A percentile compares a stretch with the other conserved stretches of the same genome.
These are phyloP conservation scores for Basileuterus tristriatus DNA, from an alignment of 2,797 vertebrate genomes.

Conservation along the genomic window DNA sequence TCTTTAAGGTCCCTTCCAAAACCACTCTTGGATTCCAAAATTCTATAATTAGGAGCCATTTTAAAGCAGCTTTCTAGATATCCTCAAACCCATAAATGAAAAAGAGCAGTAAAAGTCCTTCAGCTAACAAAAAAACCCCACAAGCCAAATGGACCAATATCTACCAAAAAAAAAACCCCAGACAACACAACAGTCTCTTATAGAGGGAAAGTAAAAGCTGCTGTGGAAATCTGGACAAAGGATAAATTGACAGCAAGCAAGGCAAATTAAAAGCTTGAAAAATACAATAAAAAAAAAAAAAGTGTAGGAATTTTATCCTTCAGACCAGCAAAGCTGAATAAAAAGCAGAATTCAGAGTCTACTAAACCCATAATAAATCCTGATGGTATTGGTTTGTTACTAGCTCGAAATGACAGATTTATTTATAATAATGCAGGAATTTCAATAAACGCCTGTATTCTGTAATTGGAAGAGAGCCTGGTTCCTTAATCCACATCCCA, in stretches of 20 bases:
- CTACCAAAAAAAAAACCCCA: not conserved
- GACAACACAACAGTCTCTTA: not conserved
- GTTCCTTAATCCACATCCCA: conserved; percentile 21
- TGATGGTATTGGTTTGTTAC: not conserved
- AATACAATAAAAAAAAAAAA: not conserved
- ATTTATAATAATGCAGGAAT: conserved; percentile 46
- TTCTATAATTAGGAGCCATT: not conserved
- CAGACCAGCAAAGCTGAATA: not conserved
- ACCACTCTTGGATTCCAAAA: not conserved
- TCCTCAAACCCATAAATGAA: not conserved
- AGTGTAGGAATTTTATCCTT: not conserved
- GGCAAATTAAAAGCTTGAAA: not conserved
- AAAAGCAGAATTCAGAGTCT: not conserved
- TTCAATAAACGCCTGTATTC: not conserved
- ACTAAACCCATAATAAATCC: not conserved
- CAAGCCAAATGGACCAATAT: not conserved
- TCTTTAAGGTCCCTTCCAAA: not conserved
- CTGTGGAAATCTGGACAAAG: not conserved
- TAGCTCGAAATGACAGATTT: conserved; percentile 1
- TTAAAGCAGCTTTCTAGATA: not conserved
- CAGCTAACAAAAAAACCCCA: fast-evolving
- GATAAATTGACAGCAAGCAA: not conserved
- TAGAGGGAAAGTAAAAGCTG: not conserved
- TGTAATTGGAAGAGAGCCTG: conserved; percentile 27
- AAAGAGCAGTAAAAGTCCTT: not conserved